Percentiles rank a stretch among this genome's conserved stretches.
Evolutionary conservation across 2,888 invertebrate species (phyloP).

Genomic region (Pherbina coryleti): DNA sequence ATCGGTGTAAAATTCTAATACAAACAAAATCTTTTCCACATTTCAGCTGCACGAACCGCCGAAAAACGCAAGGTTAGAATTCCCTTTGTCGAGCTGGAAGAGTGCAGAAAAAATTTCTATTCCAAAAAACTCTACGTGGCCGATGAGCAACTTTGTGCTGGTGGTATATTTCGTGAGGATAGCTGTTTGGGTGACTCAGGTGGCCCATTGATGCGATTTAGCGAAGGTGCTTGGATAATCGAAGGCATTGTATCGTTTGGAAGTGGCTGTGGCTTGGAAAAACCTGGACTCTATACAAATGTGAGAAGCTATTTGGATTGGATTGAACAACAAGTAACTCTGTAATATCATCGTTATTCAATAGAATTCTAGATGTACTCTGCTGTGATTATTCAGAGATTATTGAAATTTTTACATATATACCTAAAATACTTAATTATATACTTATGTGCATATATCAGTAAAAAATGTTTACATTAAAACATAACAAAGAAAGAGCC

Average conservation of each 20-base stretch:
- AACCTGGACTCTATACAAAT: constrained; percentile 48
- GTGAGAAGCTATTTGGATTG: constrained; percentile 47
- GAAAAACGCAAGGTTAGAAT: constrained; percentile 46
- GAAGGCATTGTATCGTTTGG: constrained; percentile 78
- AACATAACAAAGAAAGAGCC: too few species aligned
- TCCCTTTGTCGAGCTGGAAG: constrained; percentile 44
- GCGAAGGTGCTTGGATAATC: constrained; percentile 69
- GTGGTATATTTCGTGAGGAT: constrained; percentile 75
- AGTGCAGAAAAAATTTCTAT: constrained; percentile 40
- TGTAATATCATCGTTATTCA: constrained; percentile 9
- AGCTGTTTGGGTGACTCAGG: constrained; percentile 81
- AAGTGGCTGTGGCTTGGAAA: constrained; percentile 72
- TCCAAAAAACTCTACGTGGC: constrained; percentile 33
- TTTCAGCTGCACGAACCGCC: constrained; percentile 36
- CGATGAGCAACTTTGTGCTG: constrained; percentile 75
- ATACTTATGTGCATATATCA: too few species aligned
- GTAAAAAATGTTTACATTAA: too few species aligned
- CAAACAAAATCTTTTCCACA: background rate
- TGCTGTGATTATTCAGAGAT: too few species aligned
- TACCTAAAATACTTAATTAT: too few species aligned
- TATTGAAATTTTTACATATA: too few species aligned
- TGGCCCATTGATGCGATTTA: constrained; percentile 76
- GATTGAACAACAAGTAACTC: constrained; percentile 46
- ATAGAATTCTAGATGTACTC: too few species aligned
- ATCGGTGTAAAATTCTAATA: background rate